Percentiles rank a stretch among this genome's conserved stretches.
These are phyloP conservation scores for Scatophagus argus DNA, from an alignment of 2,113 vertebrate genomes.

Conservation along the genomic window DNA sequence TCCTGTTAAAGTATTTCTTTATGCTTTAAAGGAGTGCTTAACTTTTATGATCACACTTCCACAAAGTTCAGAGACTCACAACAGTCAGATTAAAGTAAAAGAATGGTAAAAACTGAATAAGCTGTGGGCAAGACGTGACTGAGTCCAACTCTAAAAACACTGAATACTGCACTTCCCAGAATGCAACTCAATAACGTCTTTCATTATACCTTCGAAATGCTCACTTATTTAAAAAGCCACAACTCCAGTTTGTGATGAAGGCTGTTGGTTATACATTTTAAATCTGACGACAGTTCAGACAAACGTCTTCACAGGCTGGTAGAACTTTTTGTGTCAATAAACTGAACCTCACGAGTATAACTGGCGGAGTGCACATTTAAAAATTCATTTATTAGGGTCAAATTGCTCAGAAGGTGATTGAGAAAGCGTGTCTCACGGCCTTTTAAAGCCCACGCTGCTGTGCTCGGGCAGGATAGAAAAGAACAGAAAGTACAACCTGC, in stretches of 20 bases:
- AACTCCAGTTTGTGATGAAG: not conserved
- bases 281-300: not conserved
- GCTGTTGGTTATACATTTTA: no score
- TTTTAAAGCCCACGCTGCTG: not conserved
- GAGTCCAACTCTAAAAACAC: not conserved
- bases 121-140: not conserved
- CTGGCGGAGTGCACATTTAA: not conserved
- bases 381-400: not conserved
- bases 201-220: not conserved
- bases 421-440: not conserved
- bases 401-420: not conserved
- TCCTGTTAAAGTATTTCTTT: not conserved
- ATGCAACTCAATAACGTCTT: not conserved
- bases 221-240: not conserved
- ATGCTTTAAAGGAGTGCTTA: not conserved
- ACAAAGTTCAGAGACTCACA: not conserved
- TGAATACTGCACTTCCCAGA: slow-evolving; percentile 9
- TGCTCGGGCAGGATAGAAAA: not conserved
- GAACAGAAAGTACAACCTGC: slow-evolving; percentile 12
- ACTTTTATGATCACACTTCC: not conserved
- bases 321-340: no score
- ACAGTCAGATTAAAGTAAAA: not conserved
- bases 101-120: no score
- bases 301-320: not conserved
- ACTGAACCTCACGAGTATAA: not conserved